Base-by-base conservation (phyloP, 2,888 invertebrate species). In the Taphrorychus bicolor region DNA sequence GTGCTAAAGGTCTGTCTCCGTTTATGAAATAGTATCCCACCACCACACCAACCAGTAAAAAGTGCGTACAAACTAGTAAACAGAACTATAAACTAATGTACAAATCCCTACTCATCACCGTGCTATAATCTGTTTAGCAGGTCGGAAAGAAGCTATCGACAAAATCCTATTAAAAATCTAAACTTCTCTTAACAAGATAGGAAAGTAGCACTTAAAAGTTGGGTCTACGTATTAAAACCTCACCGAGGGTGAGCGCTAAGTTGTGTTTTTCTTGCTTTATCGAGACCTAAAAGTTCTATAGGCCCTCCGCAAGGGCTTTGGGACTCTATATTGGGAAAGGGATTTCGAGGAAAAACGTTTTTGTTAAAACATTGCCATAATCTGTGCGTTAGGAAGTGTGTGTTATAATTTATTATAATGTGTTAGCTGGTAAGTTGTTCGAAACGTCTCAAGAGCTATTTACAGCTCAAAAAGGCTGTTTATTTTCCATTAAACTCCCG, bases 181-280 rank as follows among this genome's bases (percentile, higher is more conserved):
- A 32, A n/a, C n/a, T n/a, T n/a, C n/a, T n/a, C n/a, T n/a, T n/a
- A n/a, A 32, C 3, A 3, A 32, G 11, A 32, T 32, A 3, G 32
- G 32, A 32, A 32, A 32, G 32, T 32, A 32, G 7, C 32, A 32
- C 32, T 32, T 32, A 32, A 32, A 32, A 32, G 9, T 32, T 32
- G 32, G 32, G 32, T 3, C 32, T 32, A 7, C 9, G 32, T 3
- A 32, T 32, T 32, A 32, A 32, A 3, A 3, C 2, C 32, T n/a
- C 9, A 32, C 11, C 7, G 11, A 32, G 32, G 32, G 32, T 9
- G 32, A 11, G 32, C 11, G 32, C 11, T 14, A 18, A 45, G 16
- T 45, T 45, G 45, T 45, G 45, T 45, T 45, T 45, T 45, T 45
- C 45, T 45, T 45, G 45, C 45, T 18, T 45, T 45, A 45, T 45